Evolutionary conservation across 2,797 vertebrate genomes (phyloP), one percentile per base, ranked within the genome.

Genomic region (Rhinichthys osculus): DNA sequence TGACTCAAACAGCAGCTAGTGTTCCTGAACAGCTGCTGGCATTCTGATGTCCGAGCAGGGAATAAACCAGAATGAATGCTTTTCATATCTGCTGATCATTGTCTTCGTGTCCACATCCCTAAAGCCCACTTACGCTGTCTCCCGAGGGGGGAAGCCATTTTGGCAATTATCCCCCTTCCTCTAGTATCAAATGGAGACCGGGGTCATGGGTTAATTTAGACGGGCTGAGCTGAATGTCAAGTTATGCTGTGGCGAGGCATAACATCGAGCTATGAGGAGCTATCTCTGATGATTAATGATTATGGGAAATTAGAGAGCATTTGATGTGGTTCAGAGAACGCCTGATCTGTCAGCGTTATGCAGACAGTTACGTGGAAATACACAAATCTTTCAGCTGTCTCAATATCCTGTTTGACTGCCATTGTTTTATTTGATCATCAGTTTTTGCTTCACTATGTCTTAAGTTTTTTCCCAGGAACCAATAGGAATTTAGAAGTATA

Each of bases 41-140:
- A 38, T 73, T 87, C 77, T 82, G 81, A 52, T 19, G 52, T 64
- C 81, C 35, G 54, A 57, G 78, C 66, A 62, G 19, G 59, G 54
- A 44, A 64, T 38, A 33, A 59, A 13, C 14, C 64, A 47, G 67
- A 87, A 85, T 86, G 66, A 87, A 83, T 64, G 76, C 71, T 81
- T 88, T 88, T 90, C 80, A 86, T 90, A 79, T 84, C 52, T 52
- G 71, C 71, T 66, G 78, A 81, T 77, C 85, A 83, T 80, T 86
- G 84, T 83, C 80, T 62, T 83, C 40, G 33, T 71, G 62, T 86
- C 82, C 82, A 76, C 52, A 73, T 87, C 83, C 86, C 66, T 44
- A 81, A 78, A 67, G 54, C 73, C 79, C 82, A 81, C 82, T 88
- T 82, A 52, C 17, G 4, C 47, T 76, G 71, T 71, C 64, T 81